Evolutionary conservation across 2,888 invertebrate genomes (phyloP).

Genomic region (Habrosyne pyritoides): DNA sequence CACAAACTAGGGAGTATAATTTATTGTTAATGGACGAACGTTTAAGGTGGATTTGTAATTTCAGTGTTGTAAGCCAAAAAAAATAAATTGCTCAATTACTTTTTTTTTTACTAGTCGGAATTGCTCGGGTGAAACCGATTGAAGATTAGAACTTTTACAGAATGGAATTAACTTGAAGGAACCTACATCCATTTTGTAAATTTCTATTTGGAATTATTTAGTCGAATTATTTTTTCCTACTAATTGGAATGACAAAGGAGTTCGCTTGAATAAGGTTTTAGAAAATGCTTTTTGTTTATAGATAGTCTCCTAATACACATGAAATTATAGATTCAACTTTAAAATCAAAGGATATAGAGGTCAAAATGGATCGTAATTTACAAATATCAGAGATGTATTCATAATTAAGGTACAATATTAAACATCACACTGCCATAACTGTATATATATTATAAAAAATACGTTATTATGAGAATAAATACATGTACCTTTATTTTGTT

Average conservation of each 20-base stretch:
- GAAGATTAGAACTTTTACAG: too few relatives aligned
- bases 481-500: conserved; percentile 17
- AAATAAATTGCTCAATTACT: background rate
- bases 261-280: too few relatives aligned
- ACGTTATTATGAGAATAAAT: conserved; percentile 20
- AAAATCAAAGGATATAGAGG: background rate
- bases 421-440: conserved; percentile 17
- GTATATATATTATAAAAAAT: conserved; percentile 17
- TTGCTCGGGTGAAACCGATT: too few relatives aligned
- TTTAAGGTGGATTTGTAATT: background rate
- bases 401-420: conserved; percentile 3
- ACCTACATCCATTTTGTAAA: too few relatives aligned
- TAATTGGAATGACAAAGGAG: too few relatives aligned
- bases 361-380: background rate
- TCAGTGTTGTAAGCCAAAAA: too few relatives aligned
- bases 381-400: background rate
- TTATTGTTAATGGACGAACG: background rate
- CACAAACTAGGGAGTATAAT: background rate
- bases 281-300: background rate
- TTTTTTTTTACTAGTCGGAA: too few relatives aligned
- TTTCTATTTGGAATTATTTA: too few relatives aligned
- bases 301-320: background rate
- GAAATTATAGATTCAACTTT: background rate
- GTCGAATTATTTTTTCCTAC: too few relatives aligned
- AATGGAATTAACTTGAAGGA: too few relatives aligned